Evolutionary conservation across 2,113 vertebrate species (phyloP), one percentile per base, ranked within the genome.

Genomic region (Rissa tridactyla): DNA sequence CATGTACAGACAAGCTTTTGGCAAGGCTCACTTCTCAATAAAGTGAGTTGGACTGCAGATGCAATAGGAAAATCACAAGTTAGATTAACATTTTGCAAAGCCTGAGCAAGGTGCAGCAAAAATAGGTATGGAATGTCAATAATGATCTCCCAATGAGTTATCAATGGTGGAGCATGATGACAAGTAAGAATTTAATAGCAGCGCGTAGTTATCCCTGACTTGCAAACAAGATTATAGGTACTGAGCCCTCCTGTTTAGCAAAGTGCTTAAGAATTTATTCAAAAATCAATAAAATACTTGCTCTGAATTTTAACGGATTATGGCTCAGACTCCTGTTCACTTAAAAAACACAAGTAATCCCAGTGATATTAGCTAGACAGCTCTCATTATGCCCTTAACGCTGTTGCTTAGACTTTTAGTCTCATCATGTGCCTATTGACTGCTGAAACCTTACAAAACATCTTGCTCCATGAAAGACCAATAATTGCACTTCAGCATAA

Each of bases 1-100:
- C 95, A 96, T 81, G 60, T 81, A 92, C 62, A 92, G 92, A 91
- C 96, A 97, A 94, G 82, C 1, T 90, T 85, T 94, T 97, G 96
- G 95, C 94, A 94, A 88, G 71, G n/a, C 64, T 92, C 30, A 10
- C 36, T 90, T 78, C 92, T 90, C 92, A 81, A 73, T 92, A 93
- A 94, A 94, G 42, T 64, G 62, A 78, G 68, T 94, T 93, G 52
- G 29, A 47, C 51, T 81, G 62, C 90, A 96, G 76, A 95, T 82
- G 79, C 82, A 92, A 66, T 5, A 79, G 25, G 46, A 92, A 92
- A 90, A 90, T 60, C 58, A 51, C 12, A 47, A 91, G 52, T 82
- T 57, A 88, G 82, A 86, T 38, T 27, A 88, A 65, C 21, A 32
- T 72, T 88, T 77, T 91, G 46, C 25, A 81, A 88, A 83, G 46